Evolutionary conservation across 2,888 invertebrate species (phyloP).

Genomic region (Coenonympha arcania): DNA sequence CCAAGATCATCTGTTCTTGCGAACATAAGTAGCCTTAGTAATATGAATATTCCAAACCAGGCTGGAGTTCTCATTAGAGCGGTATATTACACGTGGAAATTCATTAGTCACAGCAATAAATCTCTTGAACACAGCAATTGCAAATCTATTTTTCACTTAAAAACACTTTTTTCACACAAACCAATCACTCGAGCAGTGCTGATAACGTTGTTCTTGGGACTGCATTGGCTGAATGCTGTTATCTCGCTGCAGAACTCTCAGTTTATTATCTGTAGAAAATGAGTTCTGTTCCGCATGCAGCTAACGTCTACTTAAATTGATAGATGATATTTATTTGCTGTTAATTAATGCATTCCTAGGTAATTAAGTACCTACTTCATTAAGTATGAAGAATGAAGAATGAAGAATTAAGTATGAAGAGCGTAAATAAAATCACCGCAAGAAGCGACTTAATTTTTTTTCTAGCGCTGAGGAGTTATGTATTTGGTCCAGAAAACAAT

Average conservation of each 20-base stretch:
- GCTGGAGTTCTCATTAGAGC: conserved; percentile 2
- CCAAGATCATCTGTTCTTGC: neutral
- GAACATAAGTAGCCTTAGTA: neutral
- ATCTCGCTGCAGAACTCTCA: neutral
- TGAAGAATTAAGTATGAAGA: no score
- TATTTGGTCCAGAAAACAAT: conserved; percentile 29
- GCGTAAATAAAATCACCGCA: no score
- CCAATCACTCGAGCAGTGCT: neutral
- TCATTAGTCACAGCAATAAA: conserved; percentile 4
- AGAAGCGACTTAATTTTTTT: no score
- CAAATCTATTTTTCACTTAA: neutral
- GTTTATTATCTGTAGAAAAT: conserved; percentile 11
- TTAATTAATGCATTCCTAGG: neutral
- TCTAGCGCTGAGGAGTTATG: neutral
- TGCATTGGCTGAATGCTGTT: neutral
- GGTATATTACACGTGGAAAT: neutral
- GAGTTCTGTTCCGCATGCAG: conserved; percentile 23
- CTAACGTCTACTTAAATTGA: conserved; percentile 22
- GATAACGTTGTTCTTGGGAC: neutral
- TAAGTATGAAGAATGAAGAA: no score
- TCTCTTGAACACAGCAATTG: neutral
- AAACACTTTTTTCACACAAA: neutral
- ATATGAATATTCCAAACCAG: neutral
- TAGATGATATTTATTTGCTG: neutral
- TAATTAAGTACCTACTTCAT: no score